Evolutionary conservation across 2,797 vertebrate genomes (phyloP).

Genomic region (Platalea minor): DNA sequence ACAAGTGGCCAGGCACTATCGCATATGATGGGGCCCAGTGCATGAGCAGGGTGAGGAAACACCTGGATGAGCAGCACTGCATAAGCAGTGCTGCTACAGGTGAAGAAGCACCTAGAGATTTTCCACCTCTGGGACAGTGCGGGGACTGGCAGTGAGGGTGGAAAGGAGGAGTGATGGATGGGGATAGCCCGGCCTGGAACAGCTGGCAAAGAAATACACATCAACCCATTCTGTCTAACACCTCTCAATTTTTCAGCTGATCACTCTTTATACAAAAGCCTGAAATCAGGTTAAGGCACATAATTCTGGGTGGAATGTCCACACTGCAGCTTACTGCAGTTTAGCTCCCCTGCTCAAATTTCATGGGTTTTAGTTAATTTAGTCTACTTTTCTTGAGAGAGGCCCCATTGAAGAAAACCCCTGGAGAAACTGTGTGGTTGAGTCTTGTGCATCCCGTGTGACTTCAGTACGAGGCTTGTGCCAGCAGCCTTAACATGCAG

Average conservation of each 20-base stretch:
- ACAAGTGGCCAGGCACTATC: background rate
- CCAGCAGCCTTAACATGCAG: background rate
- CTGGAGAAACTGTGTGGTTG: background rate
- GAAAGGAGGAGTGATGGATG: background rate
- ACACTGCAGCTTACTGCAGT: background rate
- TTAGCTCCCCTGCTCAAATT: background rate
- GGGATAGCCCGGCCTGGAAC: background rate
- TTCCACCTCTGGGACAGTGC: background rate
- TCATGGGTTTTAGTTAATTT: background rate
- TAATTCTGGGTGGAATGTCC: background rate
- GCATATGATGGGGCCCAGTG: fast-evolving
- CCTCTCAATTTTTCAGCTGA: background rate
- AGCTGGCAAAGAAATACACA: background rate
- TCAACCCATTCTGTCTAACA: background rate
- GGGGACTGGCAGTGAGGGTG: background rate
- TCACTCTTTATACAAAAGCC: background rate
- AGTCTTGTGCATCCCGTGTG: background rate
- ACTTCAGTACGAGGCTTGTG: background rate
- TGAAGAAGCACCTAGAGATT: background rate
- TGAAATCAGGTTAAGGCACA: background rate
- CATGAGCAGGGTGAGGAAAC: background rate
- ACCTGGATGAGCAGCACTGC: background rate
- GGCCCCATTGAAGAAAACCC: background rate
- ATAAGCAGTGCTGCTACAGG: background rate
- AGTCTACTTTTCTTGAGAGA: background rate